Percentiles rank a stretch among this genome's conserved stretches.
phyloP scores from a whole-genome alignment of 2,888 invertebrate genomes.

The Thysanoteuthis rhombus region DNA sequence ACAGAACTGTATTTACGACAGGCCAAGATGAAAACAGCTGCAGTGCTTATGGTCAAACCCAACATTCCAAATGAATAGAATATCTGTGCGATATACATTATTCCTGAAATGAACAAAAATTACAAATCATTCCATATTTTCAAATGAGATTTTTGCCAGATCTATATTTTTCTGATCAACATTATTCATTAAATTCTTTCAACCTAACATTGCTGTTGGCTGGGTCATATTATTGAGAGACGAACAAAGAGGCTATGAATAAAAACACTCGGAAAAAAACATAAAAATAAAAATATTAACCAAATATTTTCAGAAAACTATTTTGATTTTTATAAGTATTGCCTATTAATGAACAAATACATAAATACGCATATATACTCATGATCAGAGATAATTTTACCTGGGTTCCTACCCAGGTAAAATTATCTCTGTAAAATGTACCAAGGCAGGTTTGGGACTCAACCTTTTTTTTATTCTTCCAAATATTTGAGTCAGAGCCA shows the following conservation, averaged over 20 bases:
- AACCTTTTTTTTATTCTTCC: too few species aligned
- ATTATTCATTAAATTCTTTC: slow-evolving; percentile 30
- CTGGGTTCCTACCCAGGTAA: too few species aligned
- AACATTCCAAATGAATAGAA: slow-evolving; percentile 41
- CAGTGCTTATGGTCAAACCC: slow-evolving; percentile 41
- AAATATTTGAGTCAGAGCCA: too few species aligned
- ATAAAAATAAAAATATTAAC: background rate
- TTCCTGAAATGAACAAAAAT: slow-evolving; percentile 37
- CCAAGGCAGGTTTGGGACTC: too few species aligned
- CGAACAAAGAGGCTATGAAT: background rate
- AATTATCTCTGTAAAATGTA: too few species aligned
- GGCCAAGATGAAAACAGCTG: slow-evolving; percentile 44
- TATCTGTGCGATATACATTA: slow-evolving; percentile 42
- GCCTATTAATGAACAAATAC: too few species aligned
- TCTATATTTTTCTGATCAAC: background rate
- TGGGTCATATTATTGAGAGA: background rate
- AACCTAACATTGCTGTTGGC: slow-evolving; percentile 38
- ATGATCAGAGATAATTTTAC: too few species aligned
- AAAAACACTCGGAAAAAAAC: background rate
- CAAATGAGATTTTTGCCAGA: background rate
- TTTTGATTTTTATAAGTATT: too few species aligned
- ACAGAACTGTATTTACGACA: slow-evolving; percentile 46
- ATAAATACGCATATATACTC: too few species aligned
- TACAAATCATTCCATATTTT: background rate
- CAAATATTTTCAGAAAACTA: too few species aligned